Conservation (phyloP, 2,888 invertebrate genomes). For the Tetragonula carbonaria region DNA sequence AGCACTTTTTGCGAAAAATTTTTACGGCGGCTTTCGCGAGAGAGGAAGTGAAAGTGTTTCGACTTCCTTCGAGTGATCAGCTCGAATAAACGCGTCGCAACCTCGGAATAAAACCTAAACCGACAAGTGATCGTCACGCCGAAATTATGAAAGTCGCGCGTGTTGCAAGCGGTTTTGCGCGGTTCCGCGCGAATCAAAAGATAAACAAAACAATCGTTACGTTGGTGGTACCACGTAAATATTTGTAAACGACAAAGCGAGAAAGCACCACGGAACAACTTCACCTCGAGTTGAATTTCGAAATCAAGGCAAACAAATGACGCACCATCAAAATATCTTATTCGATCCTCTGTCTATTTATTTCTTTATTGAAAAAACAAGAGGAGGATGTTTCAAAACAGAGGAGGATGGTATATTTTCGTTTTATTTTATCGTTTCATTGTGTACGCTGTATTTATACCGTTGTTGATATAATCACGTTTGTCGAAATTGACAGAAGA, state of each 20-base stretch:
- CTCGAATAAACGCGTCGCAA: constrained; percentile 25
- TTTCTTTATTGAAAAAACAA: neutral
- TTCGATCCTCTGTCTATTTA: neutral
- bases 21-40: constrained; percentile 6
- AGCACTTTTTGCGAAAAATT: constrained; percentile 29
- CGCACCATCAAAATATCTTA: neutral
- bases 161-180: constrained; percentile 39
- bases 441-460: neutral
- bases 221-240: constrained; percentile 40
- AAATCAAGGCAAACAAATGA: constrained; percentile 19
- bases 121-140: neutral
- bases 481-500: neutral
- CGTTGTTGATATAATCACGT: neutral
- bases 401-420: neutral
- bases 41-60: constrained; percentile 51
- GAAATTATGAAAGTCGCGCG: constrained; percentile 42
- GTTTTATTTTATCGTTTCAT: neutral
- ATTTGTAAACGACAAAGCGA: constrained; percentile 15
- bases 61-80: constrained; percentile 19
- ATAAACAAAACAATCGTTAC: constrained; percentile 34
- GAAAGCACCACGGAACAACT: no score
- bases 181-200: constrained; percentile 15
- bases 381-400: neutral
- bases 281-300: neutral
- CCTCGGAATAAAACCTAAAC: constrained; percentile 27